A percentile compares a stretch with the other conserved stretches of the same genome.
phyloP scores from a whole-genome alignment of 2,113 vertebrate genomes.

The Strigops habroptila region DNA sequence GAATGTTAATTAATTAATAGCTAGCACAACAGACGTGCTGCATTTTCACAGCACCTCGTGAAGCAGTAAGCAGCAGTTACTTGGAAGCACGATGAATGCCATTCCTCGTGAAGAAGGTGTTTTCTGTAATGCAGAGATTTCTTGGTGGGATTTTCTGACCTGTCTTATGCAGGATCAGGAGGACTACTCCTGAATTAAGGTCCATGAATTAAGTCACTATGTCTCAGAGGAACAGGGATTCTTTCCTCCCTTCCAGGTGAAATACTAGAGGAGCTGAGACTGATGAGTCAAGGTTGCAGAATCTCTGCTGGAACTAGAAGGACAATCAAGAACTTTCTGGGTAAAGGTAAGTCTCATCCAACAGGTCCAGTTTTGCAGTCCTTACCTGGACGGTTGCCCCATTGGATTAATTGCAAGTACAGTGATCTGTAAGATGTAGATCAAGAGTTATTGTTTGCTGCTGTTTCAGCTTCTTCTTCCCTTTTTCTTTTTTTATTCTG shows the following conservation, averaged over 20 bases:
- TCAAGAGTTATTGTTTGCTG: constrained; percentile 33
- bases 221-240: background rate
- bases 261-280: background rate
- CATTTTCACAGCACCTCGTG: background rate
- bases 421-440: constrained; percentile 3
- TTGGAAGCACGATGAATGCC: background rate
- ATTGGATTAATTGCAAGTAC: background rate
- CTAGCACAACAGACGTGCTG: rapidly evolving
- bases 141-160: background rate
- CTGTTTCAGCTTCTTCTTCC: constrained; percentile 27
- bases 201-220: background rate
- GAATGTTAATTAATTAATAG: constrained; percentile 1
- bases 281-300: background rate
- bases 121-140: background rate
- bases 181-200: background rate
- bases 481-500: background rate
- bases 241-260: background rate
- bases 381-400: background rate
- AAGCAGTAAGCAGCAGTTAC: rapidly evolving
- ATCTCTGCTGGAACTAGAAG: background rate
- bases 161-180: background rate
- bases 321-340: background rate
- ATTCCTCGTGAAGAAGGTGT: rapidly evolving
- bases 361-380: background rate
- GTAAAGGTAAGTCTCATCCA: background rate